phyloP scores from a whole-genome alignment of 2,888 invertebrate genomes.

The Apoderus coryli region DNA sequence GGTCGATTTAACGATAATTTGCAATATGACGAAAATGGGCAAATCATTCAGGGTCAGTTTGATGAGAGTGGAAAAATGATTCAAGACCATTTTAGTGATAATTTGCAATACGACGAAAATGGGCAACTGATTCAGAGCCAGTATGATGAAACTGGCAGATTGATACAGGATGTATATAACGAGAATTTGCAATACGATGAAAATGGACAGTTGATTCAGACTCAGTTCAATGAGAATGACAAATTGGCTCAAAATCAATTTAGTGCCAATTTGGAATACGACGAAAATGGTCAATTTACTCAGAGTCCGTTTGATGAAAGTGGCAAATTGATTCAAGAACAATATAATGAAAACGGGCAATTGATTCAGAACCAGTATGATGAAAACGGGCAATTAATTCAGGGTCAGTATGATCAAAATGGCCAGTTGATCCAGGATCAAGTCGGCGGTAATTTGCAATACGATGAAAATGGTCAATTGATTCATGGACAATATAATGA shows the following conservation, averaged over 20 bases:
- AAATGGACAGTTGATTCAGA: conserved; percentile 18
- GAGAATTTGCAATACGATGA: no score
- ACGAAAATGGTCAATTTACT: conserved; percentile 19
- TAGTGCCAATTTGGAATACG: no score
- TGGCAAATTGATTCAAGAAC: no score
- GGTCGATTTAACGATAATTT: no score
- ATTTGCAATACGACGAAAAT: conserved; percentile 19
- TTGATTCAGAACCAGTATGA: conserved; percentile 18
- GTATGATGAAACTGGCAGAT: conserved; percentile 21
- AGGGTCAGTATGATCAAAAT: conserved; percentile 13
- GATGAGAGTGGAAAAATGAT: conserved; percentile 13
- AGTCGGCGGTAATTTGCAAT: conserved; percentile 11
- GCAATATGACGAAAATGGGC: conserved; percentile 19
- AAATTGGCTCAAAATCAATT: no score
- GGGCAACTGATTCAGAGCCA: conserved; percentile 17
- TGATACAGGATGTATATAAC: no score
- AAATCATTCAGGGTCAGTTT: conserved; percentile 14
- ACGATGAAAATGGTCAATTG: conserved; percentile 12
- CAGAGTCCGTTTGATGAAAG: no score
- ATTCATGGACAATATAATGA: conserved; percentile 17
- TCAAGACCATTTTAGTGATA: conserved; percentile 21
- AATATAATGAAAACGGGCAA: conserved; percentile 19
- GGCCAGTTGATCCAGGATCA: conserved; percentile 7
- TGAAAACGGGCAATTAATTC: conserved; percentile 16
- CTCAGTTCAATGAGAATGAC: no score